A percentile compares a stretch with the other conserved stretches of the same genome.
Evolutionary conservation across 2,888 invertebrate genomes (phyloP).

Genomic region (Scaptomyza flava): DNA sequence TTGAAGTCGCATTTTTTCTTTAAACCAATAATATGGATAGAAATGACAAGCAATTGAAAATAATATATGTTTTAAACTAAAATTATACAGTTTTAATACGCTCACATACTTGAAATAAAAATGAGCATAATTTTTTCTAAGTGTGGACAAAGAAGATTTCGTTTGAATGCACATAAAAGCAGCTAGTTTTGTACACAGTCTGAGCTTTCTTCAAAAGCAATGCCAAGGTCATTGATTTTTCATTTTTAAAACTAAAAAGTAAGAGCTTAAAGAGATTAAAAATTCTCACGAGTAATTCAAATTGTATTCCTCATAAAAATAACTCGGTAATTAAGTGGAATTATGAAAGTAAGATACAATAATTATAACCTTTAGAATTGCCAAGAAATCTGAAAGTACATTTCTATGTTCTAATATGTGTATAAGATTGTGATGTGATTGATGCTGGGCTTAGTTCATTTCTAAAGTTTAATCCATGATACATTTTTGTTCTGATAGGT

Average conservation of each 20-base stretch:
- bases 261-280: neutral
- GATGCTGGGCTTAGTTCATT: neutral
- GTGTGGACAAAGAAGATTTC: neutral
- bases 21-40: too few species aligned
- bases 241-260: neutral
- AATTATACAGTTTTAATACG: too few species aligned
- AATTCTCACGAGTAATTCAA: neutral
- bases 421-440: neutral
- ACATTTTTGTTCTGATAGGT: constrained; percentile 11
- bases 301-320: neutral
- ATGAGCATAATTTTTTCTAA: neutral
- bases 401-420: neutral
- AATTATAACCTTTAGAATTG: neutral
- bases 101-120: too few species aligned
- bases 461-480: constrained; percentile 34
- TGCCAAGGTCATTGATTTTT: neutral
- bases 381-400: neutral
- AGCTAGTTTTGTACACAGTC: too few species aligned
- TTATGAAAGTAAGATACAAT: neutral
- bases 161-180: too few species aligned
- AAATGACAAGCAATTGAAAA: too few species aligned
- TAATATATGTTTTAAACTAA: too few species aligned
- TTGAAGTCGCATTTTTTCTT: too few species aligned
- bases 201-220: neutral
- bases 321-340: neutral